Evolutionary conservation across 2,888 invertebrate species (phyloP), one percentile per base, ranked within the genome.

Genomic region (Cyaniris semiargus): DNA sequence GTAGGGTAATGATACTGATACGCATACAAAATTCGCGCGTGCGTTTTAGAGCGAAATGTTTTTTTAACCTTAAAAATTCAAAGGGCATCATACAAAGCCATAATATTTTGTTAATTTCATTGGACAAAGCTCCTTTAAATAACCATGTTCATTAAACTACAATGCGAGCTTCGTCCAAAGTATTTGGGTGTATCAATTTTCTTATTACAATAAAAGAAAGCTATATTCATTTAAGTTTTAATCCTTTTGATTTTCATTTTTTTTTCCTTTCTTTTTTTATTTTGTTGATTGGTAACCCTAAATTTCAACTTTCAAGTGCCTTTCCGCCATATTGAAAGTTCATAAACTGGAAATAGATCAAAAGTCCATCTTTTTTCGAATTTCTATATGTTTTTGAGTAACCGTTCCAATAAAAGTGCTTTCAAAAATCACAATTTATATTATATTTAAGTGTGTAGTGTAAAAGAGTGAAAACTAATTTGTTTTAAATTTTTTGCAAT

Each of bases 271-370:
- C 10, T 1, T 4, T 23, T 66, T 15, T 5, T 13, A 66, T 48
- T 76, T 71, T 76, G 13, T 58, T 18, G 31, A 48, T 27, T 78
- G 84, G 91, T 88, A 92, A 88, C 86, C 87, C 87, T 80, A 84
- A 82, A 86, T 88, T 87, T 88, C 87, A 87, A 89, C 66, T 66
- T 66, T 66, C 66, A 88, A 86, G 87, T 83, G 18, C 53, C 48
- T 84, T 81, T 89, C 87, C 91, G 92, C 93, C 93, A 94, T 93
- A 93, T 93, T 94, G 91, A 89, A 92, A 90, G 88, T 91, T 89
- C 85, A 86, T 84, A 84, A 72, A 87, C 88, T 91, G 91, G 92
- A 93, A 91, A 88, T 92, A 87, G 89, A 89, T 93, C 94, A 93
- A 92, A 85, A 88, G 88, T 86, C 91, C 89, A 90, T 90, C 93